Evolutionary conservation across 1,140 invertebrate species (phyloP), one percentile per base, ranked within the genome.

Genomic region (Gryon sp.): DNA sequence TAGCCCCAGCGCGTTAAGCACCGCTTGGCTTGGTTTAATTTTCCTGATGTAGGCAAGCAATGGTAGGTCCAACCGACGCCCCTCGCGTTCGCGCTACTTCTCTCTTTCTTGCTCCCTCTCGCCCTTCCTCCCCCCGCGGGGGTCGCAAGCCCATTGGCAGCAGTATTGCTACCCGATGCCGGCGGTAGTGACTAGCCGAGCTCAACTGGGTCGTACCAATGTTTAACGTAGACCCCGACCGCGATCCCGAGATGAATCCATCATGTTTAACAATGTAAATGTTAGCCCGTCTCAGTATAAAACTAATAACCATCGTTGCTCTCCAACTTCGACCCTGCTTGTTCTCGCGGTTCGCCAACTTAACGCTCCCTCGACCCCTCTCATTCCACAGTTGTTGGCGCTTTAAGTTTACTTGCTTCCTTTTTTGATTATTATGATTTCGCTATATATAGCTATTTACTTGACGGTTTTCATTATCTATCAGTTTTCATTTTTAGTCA

Each of bases 21-120:
- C 81, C 85, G 87, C 86, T 88, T 87, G 86, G 86, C 84, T 88
- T 88, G 87, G 81, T 88, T 88, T 87, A 88, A 88, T 88, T 88
- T 88, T 88, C 87, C 84, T 87, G 87, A 88, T 88, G 87, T 88
- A 88, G 86, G 85, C 86, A 85, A 84, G 80, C 84, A 73, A 84
- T 86, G 85, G 82, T 84, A 75, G 80, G 81, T 82, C 77, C 80
- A 78, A 79, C 81, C 80, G 80, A 36, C 53, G 9, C 28, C 38
- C 63, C 40, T 70, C 80, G 78, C 77, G 79, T 79, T 80, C 79
- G 79, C 79, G 20, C 63, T n/a, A n/a, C n/a, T n/a, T n/a, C n/a
- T n/a, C n/a, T n/a, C n/a, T n/a, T n/a, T n/a, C n/a, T n/a, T n/a
- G n/a, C n/a, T n/a, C 38, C 63, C 40, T 70, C 80, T 76, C 77